Percentiles rank a stretch among this genome's conserved stretches.
Evolutionary conservation across 2,888 invertebrate genomes (phyloP).

Genomic region (Beris chalybata): DNA sequence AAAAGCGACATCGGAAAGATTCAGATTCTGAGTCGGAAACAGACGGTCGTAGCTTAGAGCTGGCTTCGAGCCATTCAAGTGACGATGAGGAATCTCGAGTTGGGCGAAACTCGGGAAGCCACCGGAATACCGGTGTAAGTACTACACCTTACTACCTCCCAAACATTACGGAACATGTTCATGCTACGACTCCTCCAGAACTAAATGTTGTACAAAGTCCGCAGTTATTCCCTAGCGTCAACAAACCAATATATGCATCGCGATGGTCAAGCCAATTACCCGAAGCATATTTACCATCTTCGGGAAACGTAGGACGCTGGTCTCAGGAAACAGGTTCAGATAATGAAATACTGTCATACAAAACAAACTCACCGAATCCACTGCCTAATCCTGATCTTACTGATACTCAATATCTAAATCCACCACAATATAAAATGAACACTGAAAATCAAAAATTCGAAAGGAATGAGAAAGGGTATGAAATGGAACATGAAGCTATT

Average conservation of each 20-base stretch:
- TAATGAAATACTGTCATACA: constrained; percentile 65
- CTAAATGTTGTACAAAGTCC: constrained; percentile 67
- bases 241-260: constrained; percentile 65
- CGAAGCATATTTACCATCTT: constrained; percentile 63
- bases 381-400: constrained; percentile 78
- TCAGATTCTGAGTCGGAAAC: constrained; percentile 84
- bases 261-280: constrained; percentile 71
- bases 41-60: constrained; percentile 77
- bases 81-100: constrained; percentile 76
- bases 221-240: constrained; percentile 68
- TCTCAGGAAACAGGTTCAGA: constrained; percentile 79
- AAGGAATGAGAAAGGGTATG: constrained; percentile 49
- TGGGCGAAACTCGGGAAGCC: constrained; percentile 52
- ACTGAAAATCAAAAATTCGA: constrained; percentile 57
- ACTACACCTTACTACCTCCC: constrained; percentile 62
- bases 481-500: constrained; percentile 54
- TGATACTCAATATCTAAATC: constrained; percentile 62
- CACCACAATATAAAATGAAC: constrained; percentile 60
- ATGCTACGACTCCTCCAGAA: constrained; percentile 65
- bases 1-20: constrained; percentile 60
- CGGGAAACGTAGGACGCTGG: constrained; percentile 66
- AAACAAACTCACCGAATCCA: constrained; percentile 68
- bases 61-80: constrained; percentile 94
- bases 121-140: constrained; percentile 56
- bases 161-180: constrained; percentile 63